Percentiles rank a stretch among this genome's conserved stretches.
Conservation (phyloP, 2,113 vertebrate genomes). For the Mungos mungo region DNA sequence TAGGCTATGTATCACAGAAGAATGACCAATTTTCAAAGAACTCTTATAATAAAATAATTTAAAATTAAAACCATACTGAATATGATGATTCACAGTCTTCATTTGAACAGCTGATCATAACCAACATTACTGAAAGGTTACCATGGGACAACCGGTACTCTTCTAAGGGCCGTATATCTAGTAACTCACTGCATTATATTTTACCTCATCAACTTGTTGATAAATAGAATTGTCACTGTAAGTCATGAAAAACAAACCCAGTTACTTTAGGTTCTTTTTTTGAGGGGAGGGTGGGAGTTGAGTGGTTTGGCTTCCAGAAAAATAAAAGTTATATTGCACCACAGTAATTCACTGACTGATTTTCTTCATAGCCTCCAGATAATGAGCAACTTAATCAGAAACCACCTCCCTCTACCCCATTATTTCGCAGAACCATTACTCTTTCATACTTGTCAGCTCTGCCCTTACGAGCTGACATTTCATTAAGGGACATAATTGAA, state of each 20-base stretch:
- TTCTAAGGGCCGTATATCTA: background rate
- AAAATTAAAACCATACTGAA: background rate
- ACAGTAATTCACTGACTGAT: conserved; percentile 62
- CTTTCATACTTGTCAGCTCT: conserved; percentile 59
- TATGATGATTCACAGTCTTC: background rate
- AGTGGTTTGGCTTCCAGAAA: conserved; percentile 20
- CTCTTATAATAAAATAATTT: background rate
- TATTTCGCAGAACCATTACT: conserved; percentile 50
- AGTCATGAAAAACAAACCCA: conserved; percentile 53
- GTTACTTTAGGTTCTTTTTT: background rate
- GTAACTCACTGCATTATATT: background rate
- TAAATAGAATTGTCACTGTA: background rate
- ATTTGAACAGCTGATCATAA: background rate
- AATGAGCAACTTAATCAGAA: conserved; percentile 67
- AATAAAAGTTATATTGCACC: conserved; percentile 51
- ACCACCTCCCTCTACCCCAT: background rate
- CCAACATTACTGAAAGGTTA: background rate
- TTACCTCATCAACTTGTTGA: background rate
- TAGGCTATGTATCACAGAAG: background rate
- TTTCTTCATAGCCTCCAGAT: conserved; percentile 62
- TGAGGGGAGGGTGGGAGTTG: too few species aligned
- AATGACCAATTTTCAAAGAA: background rate
- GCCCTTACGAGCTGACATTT: conserved; percentile 69
- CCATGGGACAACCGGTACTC: background rate
- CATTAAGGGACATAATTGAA: conserved; percentile 73